These are phyloP conservation scores for Propithecus deckenii DNA, from an alignment of 2,797 vertebrate species.

Conservation along the genomic window DNA sequence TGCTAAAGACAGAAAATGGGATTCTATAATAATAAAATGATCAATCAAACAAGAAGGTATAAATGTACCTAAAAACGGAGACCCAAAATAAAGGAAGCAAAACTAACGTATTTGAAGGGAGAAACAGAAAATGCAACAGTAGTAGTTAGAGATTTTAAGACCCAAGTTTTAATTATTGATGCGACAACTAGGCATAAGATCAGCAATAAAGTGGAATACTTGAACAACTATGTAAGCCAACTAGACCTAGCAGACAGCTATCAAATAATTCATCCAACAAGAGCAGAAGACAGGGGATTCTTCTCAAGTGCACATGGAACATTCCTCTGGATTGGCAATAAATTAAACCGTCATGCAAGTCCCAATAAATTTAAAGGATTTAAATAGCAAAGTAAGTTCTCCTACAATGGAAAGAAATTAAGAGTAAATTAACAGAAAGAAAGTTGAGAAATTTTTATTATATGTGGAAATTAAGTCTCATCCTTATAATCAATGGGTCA, in stretches of 20 bases:
- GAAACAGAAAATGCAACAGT: neutral
- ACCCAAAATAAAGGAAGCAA: neutral
- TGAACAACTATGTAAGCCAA: neutral
- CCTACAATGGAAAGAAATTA: neutral
- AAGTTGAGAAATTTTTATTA: neutral
- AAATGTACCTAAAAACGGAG: neutral
- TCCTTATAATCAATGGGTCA: neutral
- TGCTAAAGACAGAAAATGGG: neutral
- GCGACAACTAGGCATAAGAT: neutral
- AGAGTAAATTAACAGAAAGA: neutral
- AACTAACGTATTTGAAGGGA: neutral
- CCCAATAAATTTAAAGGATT: neutral
- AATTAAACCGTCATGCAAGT: neutral
- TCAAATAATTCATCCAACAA: neutral
- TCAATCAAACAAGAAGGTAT: neutral
- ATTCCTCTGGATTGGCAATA: neutral
- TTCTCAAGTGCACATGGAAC: neutral
- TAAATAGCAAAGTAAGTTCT: neutral
- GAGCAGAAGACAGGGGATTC: neutral
- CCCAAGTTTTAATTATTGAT: neutral
- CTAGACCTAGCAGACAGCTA: no score
- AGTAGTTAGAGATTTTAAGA: neutral
- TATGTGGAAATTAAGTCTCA: neutral
- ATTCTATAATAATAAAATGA: neutral
- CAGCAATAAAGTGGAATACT: neutral